phyloP scores from a whole-genome alignment of 2,797 vertebrate species.

The Zonotrichia albicollis region DNA sequence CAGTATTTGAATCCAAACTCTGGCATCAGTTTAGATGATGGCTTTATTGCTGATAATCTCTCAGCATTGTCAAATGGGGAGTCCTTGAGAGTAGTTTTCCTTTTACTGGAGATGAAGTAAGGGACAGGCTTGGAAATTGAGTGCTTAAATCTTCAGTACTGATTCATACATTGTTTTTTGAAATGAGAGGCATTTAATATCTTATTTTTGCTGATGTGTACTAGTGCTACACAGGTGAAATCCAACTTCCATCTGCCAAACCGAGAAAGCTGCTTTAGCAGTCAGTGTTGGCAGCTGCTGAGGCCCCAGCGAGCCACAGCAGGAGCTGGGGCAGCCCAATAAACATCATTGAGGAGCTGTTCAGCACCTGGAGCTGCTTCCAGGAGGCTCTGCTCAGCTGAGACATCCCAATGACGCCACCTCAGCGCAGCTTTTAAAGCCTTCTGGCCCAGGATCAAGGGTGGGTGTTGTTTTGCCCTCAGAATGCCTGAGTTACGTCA shows the following conservation, averaged over 20 bases:
- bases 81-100: background rate
- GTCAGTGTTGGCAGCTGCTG: background rate
- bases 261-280: background rate
- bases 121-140: background rate
- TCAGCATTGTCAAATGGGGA: background rate
- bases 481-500: slow-evolving; percentile 26
- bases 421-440: background rate
- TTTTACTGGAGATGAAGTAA: background rate
- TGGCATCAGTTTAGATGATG: background rate
- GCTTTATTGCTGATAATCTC: background rate
- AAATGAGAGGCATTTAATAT: background rate
- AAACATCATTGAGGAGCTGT: background rate
- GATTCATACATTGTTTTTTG: background rate
- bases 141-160: background rate
- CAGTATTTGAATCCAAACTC: background rate
- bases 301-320: background rate
- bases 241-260: background rate
- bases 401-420: background rate
- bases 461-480: slow-evolving; percentile 38
- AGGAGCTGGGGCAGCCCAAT: background rate
- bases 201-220: background rate
- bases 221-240: background rate
- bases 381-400: background rate
- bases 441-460: slow-evolving; percentile 27
- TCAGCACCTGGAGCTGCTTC: background rate